A percentile compares a stretch with the other conserved stretches of the same genome.
phyloP scores from a whole-genome alignment of 2,888 invertebrate genomes.

The Mesorhabditis sp. region DNA sequence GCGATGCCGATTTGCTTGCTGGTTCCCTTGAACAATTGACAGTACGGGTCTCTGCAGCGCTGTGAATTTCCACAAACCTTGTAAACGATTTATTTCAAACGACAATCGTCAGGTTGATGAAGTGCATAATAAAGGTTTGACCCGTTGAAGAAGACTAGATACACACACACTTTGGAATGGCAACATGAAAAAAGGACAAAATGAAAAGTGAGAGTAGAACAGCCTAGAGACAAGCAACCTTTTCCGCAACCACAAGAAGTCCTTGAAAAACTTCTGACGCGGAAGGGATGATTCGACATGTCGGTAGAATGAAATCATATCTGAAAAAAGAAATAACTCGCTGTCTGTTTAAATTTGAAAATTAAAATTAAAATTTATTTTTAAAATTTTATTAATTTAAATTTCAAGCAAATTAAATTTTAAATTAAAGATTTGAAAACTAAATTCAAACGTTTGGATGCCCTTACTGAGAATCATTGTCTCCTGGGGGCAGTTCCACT shows the following conservation, averaged over 20 bases:
- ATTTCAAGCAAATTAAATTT: too few relatives aligned
- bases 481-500: slow-evolving; percentile 24
- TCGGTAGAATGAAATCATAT: slow-evolving; percentile 1
- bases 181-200: too few relatives aligned
- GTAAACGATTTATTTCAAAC: too few relatives aligned
- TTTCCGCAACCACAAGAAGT: background rate
- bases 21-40: slow-evolving; percentile 7
- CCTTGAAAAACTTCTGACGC: background rate
- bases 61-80: too few relatives aligned
- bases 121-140: too few relatives aligned
- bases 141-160: too few relatives aligned
- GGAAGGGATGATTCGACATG: background rate
- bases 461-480: background rate
- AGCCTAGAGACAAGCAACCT: background rate
- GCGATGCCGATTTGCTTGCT: background rate
- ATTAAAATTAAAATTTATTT: background rate
- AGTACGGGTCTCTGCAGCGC: slow-evolving; percentile 9
- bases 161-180: too few relatives aligned
- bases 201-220: too few relatives aligned
- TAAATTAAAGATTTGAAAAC: too few relatives aligned
- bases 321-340: background rate
- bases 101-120: too few relatives aligned
- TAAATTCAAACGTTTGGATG: background rate
- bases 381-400: background rate
- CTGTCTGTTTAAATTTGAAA: background rate